Percentiles rank a stretch among this genome's conserved stretches.
These are phyloP conservation scores for Rhynchomys soricoides DNA, from an alignment of 2,113 vertebrate genomes.

Conservation along the genomic window DNA sequence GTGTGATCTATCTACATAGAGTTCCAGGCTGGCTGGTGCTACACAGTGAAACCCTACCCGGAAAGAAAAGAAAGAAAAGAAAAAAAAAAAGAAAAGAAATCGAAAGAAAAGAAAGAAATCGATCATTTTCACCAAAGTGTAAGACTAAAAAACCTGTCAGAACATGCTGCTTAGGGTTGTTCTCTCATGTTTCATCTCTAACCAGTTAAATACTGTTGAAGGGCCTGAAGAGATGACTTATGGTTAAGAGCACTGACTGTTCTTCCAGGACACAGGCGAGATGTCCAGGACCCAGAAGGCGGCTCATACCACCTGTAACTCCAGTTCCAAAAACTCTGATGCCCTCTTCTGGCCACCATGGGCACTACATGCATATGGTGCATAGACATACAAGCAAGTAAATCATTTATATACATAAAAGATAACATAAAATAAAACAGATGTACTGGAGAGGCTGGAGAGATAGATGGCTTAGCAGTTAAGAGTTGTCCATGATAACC, in stretches of 20 bases:
- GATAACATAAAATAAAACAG: not conserved
- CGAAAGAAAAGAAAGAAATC: no score
- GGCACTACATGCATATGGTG: not conserved
- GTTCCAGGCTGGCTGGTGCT: not conserved
- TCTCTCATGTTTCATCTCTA: slow-evolving; percentile 1
- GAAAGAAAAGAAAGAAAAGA: no score
- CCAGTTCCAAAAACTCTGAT: not conserved
- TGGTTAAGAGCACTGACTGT: not conserved
- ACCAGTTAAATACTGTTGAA: not conserved
- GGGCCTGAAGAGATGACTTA: not conserved
- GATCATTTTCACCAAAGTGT: not conserved
- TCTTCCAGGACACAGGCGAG: not conserved
- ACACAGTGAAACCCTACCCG: not conserved
- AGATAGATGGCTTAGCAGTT: not conserved
- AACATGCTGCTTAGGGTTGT: not conserved
- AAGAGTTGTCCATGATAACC: not conserved
- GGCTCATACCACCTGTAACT: not conserved
- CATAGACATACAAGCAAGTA: not conserved
- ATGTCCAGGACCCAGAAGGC: not conserved
- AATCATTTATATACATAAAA: not conserved
- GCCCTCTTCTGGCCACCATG: not conserved
- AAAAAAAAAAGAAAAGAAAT: not conserved
- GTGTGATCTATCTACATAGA: not conserved
- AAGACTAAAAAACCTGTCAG: not conserved
- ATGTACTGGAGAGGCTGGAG: not conserved